Percentiles rank a stretch among this genome's conserved stretches.
Conservation (phyloP, 1,140 invertebrate species). For the Anoplolepis gracilipes region DNA sequence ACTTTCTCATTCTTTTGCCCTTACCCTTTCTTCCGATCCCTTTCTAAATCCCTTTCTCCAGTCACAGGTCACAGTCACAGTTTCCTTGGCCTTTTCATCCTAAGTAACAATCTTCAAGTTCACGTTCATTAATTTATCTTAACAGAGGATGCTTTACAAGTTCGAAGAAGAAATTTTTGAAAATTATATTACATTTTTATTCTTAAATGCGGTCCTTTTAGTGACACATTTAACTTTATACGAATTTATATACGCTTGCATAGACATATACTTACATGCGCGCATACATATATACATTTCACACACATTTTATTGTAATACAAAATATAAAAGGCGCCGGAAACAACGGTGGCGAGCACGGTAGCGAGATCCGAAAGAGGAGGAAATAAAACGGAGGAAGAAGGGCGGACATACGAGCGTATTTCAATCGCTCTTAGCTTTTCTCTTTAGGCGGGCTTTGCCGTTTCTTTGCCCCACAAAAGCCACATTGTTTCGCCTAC, state of each 20-base stretch:
- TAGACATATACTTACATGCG: background rate
- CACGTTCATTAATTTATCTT: conserved; percentile 14
- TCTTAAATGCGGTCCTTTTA: background rate
- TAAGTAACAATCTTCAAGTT: conserved; percentile 40
- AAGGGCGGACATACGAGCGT: conserved; percentile 65
- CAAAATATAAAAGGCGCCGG: conserved; percentile 8
- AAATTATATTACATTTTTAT: background rate
- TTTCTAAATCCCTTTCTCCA: background rate
- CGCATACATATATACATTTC: background rate
- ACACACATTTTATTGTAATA: conserved; percentile 23
- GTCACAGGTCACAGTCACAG: background rate
- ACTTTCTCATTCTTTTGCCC: conserved; percentile 68
- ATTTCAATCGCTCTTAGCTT: conserved; percentile 79
- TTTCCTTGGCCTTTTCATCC: background rate
- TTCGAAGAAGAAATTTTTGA: background rate
- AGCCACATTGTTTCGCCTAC: conserved; percentile 77
- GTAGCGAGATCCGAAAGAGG: background rate
- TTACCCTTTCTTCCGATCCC: background rate
- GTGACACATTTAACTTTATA: conserved; percentile 4
- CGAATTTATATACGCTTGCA: background rate
- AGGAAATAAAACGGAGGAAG: conserved; percentile 27
- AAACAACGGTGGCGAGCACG: background rate
- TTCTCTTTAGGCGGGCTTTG: conserved; percentile 74
- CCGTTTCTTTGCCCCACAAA: conserved; percentile 75
- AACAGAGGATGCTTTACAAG: background rate